phyloP scores from a whole-genome alignment of 1,140 invertebrate species.

The Bombus confusus region DNA sequence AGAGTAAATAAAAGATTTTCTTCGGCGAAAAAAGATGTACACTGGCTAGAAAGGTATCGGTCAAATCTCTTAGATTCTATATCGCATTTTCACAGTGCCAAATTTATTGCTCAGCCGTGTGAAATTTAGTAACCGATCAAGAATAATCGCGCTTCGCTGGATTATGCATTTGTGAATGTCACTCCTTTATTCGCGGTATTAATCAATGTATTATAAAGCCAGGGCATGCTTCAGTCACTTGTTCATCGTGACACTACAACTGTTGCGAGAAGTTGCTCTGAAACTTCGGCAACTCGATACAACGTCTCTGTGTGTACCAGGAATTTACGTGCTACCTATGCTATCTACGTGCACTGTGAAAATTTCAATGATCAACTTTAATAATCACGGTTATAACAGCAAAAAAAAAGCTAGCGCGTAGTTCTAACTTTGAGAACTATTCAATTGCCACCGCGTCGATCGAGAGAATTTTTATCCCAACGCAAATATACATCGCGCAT shows the following conservation, averaged over 20 bases:
- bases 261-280: neutral
- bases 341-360: neutral
- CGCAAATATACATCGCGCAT: neutral
- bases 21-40: neutral
- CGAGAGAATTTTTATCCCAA: neutral
- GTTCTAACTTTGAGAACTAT: too few relatives aligned
- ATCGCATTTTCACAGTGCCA: neutral
- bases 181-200: neutral
- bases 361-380: neutral
- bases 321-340: neutral
- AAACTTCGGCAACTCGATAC: neutral
- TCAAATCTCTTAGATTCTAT: neutral
- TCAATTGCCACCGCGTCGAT: neutral
- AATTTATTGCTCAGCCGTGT: neutral
- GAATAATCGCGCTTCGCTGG: neutral
- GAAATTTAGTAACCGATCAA: neutral
- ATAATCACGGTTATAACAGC: neutral
- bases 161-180: neutral
- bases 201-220: neutral
- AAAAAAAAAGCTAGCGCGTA: neutral
- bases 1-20: neutral
- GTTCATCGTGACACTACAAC: constrained; percentile 3
- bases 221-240: neutral
- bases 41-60: too few relatives aligned
- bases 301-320: neutral